These are phyloP conservation scores for Rhinichthys klamathensis DNA, from an alignment of 2,113 vertebrate species.

Conservation along the genomic window DNA sequence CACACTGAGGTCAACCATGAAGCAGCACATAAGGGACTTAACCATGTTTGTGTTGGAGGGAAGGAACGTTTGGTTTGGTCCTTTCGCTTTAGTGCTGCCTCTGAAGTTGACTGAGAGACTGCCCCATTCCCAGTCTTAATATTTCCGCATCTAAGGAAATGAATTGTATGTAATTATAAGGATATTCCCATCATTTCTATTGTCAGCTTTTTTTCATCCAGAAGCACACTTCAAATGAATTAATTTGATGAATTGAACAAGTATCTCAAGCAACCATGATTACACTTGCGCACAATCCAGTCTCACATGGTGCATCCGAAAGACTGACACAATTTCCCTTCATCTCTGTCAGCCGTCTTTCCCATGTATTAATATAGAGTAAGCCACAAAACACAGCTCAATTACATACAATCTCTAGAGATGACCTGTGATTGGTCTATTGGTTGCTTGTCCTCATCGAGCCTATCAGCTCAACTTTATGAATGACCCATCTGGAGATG, in stretches of 20 bases:
- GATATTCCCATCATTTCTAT: constrained; percentile 73
- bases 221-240: constrained; percentile 79
- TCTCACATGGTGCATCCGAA: background rate
- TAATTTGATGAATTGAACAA: constrained; percentile 77
- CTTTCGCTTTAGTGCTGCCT: constrained; percentile 52
- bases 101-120: constrained; percentile 59
- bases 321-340: background rate
- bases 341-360: constrained; percentile 60
- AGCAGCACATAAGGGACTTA: constrained; percentile 39
- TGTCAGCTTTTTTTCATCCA: constrained; percentile 66
- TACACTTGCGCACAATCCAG: background rate
- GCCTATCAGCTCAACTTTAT: constrained; percentile 81
- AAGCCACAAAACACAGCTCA: constrained; percentile 63
- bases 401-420: constrained; percentile 76
- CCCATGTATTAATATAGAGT: constrained; percentile 57
- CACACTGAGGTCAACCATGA: constrained; percentile 20
- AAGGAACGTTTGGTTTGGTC: constrained; percentile 2
- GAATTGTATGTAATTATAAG: constrained; percentile 80
- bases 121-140: constrained; percentile 68
- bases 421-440: constrained; percentile 81
- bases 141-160: constrained; percentile 75
- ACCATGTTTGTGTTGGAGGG: constrained; percentile 2
- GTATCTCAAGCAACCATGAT: constrained; percentile 10
- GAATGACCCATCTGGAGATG: constrained; percentile 76
- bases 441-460: constrained; percentile 83